Conservation (phyloP, 2,888 invertebrate species). For the Andrena dorsata region DNA sequence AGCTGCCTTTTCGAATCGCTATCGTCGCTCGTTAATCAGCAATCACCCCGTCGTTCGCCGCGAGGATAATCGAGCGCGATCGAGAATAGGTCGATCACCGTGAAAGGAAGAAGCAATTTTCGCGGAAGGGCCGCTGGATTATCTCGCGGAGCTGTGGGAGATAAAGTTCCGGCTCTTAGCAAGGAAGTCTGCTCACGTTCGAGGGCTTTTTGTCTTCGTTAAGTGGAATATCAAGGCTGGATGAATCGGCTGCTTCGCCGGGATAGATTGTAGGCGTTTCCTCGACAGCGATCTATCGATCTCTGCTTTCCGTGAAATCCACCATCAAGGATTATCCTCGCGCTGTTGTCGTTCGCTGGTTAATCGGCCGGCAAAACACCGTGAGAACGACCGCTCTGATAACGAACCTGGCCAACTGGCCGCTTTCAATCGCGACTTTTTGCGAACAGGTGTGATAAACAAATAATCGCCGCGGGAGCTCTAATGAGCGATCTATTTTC, state of each 20-base stretch:
- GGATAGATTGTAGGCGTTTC: constrained; percentile 31
- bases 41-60: constrained; percentile 20
- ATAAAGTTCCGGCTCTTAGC: constrained; percentile 19
- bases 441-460: not conserved
- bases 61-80: constrained; percentile 43
- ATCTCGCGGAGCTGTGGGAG: not conserved
- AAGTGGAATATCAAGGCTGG: constrained; percentile 36
- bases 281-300: constrained; percentile 28
- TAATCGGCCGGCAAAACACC: constrained; percentile 2
- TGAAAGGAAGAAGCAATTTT: constrained; percentile 52
- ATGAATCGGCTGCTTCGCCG: constrained; percentile 49
- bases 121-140: constrained; percentile 11
- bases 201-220: constrained; percentile 53
- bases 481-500: too few species aligned
- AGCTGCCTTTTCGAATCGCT: constrained; percentile 30
- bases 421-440: constrained; percentile 6
- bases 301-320: constrained; percentile 38
- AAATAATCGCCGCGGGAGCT: not conserved
- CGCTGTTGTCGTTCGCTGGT: constrained; percentile 6
- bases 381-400: constrained; percentile 45
- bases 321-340: constrained; percentile 22
- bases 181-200: constrained; percentile 32
- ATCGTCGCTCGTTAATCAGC: constrained; percentile 53
- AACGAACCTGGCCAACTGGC: constrained; percentile 24
- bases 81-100: constrained; percentile 42